These are phyloP conservation scores for Alauda arvensis DNA, from an alignment of 2,797 vertebrate genomes.

Conservation along the genomic window DNA sequence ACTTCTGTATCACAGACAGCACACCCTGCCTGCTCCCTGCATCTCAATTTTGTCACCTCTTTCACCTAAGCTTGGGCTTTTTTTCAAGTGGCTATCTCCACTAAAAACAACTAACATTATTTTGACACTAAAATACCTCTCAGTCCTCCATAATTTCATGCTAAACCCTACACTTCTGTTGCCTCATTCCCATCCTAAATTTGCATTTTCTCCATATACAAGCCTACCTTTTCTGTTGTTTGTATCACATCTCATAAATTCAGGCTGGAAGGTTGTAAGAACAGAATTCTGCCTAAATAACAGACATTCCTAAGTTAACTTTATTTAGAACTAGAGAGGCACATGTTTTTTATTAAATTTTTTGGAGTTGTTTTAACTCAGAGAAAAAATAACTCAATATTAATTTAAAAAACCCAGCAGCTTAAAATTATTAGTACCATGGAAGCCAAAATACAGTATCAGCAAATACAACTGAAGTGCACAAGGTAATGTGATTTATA, in stretches of 20 bases:
- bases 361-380: neutral
- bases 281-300: neutral
- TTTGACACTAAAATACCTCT: neutral
- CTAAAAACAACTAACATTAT: neutral
- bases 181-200: neutral
- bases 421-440: neutral
- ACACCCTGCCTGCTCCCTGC: neutral
- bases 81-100: neutral
- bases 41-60: neutral
- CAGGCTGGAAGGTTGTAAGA: neutral
- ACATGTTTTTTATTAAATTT: neutral
- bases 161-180: neutral
- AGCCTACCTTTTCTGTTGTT: neutral
- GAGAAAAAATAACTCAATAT: conserved; percentile 12
- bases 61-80: neutral
- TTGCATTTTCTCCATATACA: neutral
- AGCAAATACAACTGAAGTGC: neutral
- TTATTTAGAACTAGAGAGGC: neutral
- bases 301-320: neutral
- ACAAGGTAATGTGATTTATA: neutral
- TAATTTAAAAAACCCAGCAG: neutral
- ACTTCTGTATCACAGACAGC: fast-evolving
- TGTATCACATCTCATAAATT: neutral
- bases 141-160: neutral
- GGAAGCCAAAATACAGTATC: neutral